phyloP scores from a whole-genome alignment of 2,888 invertebrate species.

The Dione vanillae region DNA sequence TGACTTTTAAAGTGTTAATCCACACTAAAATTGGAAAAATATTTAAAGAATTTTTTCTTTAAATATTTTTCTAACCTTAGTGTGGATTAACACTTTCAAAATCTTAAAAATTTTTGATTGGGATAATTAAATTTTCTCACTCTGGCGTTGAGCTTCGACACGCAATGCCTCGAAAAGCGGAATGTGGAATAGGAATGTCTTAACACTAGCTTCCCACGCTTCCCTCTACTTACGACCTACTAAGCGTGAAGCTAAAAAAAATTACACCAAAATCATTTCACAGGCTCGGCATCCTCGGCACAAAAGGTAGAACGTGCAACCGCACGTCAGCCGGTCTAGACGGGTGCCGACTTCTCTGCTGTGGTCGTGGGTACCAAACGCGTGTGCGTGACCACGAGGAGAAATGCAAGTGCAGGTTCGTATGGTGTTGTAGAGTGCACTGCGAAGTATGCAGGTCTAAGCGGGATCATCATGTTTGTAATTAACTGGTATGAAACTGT shows the following conservation, averaged over 20 bases:
- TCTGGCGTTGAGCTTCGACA: no score
- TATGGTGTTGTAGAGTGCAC: conserved; percentile 95
- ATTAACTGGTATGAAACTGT: conserved; percentile 69
- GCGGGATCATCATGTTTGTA: conserved; percentile 93
- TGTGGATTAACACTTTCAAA: no score
- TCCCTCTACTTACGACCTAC: no score
- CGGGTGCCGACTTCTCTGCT: conserved; percentile 94
- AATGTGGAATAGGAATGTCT: no score
- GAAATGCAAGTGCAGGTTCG: conserved; percentile 94
- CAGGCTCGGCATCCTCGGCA: conserved; percentile 92
- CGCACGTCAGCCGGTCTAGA: conserved; percentile 93
- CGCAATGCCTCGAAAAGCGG: no score
- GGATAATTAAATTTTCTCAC: no score
- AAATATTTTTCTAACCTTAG: no score
- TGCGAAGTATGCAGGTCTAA: conserved; percentile 92
- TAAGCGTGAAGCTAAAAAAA: neutral
- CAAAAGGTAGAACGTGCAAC: conserved; percentile 92
- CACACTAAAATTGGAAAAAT: no score
- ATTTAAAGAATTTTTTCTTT: no score
- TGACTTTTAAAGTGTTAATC: no score
- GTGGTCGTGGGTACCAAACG: conserved; percentile 95
- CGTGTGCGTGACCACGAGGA: conserved; percentile 92
- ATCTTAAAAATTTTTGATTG: no score
- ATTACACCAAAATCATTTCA: neutral
- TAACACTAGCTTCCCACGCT: no score